A percentile compares a stretch with the other conserved stretches of the same genome.
Evolutionary conservation across 2,797 vertebrate genomes (phyloP).

Genomic region (Hippopotamyrus pictus): DNA sequence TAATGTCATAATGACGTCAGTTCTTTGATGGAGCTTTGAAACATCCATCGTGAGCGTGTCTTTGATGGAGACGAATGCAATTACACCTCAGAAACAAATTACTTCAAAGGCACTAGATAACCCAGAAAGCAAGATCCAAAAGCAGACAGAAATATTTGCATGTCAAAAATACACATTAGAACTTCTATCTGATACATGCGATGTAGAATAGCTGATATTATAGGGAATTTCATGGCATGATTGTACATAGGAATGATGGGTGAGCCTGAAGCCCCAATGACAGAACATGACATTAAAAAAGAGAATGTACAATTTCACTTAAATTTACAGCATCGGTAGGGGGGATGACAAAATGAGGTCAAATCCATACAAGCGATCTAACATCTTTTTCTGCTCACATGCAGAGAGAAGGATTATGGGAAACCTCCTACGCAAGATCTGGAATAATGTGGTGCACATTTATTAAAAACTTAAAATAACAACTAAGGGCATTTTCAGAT

Average conservation of each 20-base stretch:
- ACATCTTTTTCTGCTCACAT: neutral
- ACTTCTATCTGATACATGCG: neutral
- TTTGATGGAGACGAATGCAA: neutral
- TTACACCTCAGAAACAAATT: neutral
- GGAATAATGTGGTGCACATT: neutral
- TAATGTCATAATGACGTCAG: neutral
- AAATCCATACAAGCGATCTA: neutral
- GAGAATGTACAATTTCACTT: neutral
- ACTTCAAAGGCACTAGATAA: neutral
- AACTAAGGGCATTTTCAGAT: neutral
- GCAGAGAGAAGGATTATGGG: neutral
- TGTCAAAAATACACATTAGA: neutral
- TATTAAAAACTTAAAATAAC: neutral
- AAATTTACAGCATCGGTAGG: neutral
- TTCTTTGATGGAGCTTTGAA: neutral
- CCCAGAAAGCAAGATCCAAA: neutral
- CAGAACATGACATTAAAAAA: neutral
- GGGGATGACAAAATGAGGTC: neutral
- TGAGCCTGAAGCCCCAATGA: neutral
- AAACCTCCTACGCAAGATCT: neutral
- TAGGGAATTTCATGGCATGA: neutral
- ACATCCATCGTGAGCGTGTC: neutral
- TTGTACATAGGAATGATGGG: neutral
- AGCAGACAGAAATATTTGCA: neutral
- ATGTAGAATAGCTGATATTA: neutral